Base-by-base conservation (phyloP, 2,797 vertebrate genomes). In the Chelon auratus region DNA sequence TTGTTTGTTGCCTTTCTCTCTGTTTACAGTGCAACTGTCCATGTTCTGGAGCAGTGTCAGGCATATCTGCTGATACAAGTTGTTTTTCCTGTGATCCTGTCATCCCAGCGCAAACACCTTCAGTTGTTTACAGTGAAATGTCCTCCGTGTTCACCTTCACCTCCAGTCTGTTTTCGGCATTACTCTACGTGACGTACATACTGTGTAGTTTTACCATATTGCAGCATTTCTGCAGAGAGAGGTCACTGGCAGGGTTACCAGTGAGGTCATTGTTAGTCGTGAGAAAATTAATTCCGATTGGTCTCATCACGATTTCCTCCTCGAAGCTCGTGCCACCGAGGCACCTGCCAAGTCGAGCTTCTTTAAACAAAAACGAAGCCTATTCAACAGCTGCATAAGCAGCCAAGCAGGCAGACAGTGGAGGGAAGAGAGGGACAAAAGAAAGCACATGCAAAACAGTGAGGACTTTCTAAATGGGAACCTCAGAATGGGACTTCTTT, bases 91-190 rank as follows among this genome's bases (percentile, higher is more conserved):
- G 81, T 92, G 91, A 93, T 92, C 90, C 86, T 91, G 89, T 89
- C 89, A 90, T 89, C 85, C 78, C 20, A 77, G 72, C 68, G 81
- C 88, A 87, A 89, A 89, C 88, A 89, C 89, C 91, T 86, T 82
- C 89, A 73, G 80, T 87, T 92, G 89, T 92, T 93, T 92, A 91
- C 91, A 90, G 85, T 87, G 80, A 87, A 90, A 91, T 75, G 92
- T 90, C 92, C 92, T 93, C 88, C 84, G 78, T 88, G 85, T 90
- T 93, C 92, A 93, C 92, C 92, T 93, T 93, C 92, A 85, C 91
- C 90, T 91, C 83, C 86, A 87, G 86, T 89, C 91, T 89, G 83
- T 89, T 92, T 90, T 75, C 81, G 78, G 81, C 78, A 59, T 81
- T 88, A 80, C 78, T 75, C 89, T 92, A 92, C 89, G 86, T 92